Conservation (phyloP, 2,113 vertebrate species). For the Toxotes jaculatrix region DNA sequence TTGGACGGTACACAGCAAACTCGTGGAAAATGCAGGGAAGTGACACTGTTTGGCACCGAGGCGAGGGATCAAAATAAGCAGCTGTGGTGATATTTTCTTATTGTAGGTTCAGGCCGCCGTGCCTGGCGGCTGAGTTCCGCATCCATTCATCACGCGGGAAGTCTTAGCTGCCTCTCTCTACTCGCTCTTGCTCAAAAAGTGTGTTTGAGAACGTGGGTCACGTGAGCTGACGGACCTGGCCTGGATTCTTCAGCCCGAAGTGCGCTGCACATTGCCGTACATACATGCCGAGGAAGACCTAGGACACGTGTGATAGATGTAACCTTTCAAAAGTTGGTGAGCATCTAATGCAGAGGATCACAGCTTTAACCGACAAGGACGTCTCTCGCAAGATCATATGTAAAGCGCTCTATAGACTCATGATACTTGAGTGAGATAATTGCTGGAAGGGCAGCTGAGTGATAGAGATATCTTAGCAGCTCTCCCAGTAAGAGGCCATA, state of each 20-base stretch:
- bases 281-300: background rate
- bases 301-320: slow-evolving; percentile 6
- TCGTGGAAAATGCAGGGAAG: background rate
- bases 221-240: slow-evolving; percentile 20
- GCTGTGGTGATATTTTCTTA: slow-evolving; percentile 32
- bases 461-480: slow-evolving; percentile 51
- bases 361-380: slow-evolving; percentile 16
- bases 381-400: slow-evolving; percentile 22
- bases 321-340: slow-evolving; percentile 30
- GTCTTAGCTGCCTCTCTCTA: background rate
- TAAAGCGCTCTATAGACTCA: background rate
- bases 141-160: slow-evolving; percentile 38
- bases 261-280: background rate
- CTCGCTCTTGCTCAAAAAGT: background rate
- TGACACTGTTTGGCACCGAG: slow-evolving; percentile 16
- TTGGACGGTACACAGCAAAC: background rate
- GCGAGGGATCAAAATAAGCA: slow-evolving; percentile 30
- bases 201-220: background rate
- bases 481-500: slow-evolving; percentile 28
- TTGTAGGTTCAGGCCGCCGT: slow-evolving; percentile 11
- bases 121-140: slow-evolving; percentile 16
- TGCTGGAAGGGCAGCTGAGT: slow-evolving; percentile 29
- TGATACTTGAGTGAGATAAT: slow-evolving; percentile 52
- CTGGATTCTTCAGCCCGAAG: slow-evolving; percentile 9
- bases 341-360: slow-evolving; percentile 7